A percentile compares a stretch with the other conserved stretches of the same genome.
These are phyloP conservation scores for Cephonodes hylas DNA, from an alignment of 2,888 invertebrate genomes.

Conservation along the genomic window DNA sequence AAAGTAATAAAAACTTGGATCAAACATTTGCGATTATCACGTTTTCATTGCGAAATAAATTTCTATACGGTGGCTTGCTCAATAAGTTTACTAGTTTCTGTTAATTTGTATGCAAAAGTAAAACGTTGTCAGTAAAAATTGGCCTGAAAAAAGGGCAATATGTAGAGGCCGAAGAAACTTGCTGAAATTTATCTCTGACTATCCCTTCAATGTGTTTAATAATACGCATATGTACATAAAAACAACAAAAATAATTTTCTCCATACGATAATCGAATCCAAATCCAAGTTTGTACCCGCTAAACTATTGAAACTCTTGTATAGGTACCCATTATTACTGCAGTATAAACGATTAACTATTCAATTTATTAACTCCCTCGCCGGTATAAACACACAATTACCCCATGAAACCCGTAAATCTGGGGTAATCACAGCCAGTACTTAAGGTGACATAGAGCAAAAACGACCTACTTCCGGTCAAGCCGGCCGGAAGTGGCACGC, in stretches of 20 bases:
- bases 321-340: not conserved
- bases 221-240: no score
- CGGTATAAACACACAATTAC: constrained; percentile 50
- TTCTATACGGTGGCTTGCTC: not conserved
- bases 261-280: no score
- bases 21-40: not conserved
- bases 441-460: constrained; percentile 74
- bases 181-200: no score
- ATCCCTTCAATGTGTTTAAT: no score
- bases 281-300: no score
- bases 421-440: constrained; percentile 69
- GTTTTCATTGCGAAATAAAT: not conserved
- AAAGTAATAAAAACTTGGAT: not conserved
- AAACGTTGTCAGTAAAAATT: no score
- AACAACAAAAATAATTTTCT: no score
- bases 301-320: not conserved
- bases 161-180: no score
- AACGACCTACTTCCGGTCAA: constrained; percentile 64
- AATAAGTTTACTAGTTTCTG: no score
- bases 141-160: no score
- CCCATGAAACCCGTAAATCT: constrained; percentile 59
- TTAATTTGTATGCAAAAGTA: no score
- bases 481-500: constrained; percentile 47
- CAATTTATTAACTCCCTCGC: constrained; percentile 11
- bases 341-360: not conserved